Evolutionary conservation across 1,140 invertebrate genomes (phyloP).

Genomic region (Meteorus sp.): DNA sequence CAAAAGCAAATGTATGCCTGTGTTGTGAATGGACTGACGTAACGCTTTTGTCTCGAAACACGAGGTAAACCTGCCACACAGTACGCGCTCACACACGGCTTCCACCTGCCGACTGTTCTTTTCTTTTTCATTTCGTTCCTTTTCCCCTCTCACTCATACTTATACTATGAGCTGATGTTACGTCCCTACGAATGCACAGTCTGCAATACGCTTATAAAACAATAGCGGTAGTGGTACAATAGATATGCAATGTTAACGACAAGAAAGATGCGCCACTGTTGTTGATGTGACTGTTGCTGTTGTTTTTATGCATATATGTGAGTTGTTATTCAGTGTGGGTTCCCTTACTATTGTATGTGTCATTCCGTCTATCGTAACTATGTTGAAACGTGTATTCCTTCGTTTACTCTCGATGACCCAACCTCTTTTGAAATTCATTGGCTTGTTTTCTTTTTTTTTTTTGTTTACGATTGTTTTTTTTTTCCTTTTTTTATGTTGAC

Average conservation of each 20-base stretch:
- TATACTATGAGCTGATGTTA: neutral
- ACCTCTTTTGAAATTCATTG: slow-evolving; percentile 30
- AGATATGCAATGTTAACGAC: slow-evolving; percentile 39
- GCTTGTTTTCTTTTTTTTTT: no score
- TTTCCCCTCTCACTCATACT: neutral
- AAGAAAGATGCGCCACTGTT: slow-evolving; percentile 38
- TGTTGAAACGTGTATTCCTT: neutral
- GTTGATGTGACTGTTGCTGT: neutral
- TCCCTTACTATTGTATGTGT: neutral
- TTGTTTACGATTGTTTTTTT: no score
- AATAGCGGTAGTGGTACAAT: slow-evolving; percentile 36
- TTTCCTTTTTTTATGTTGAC: no score
- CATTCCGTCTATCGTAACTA: neutral
- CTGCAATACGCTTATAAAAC: slow-evolving; percentile 29
- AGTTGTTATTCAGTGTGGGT: neutral
- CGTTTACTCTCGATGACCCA: slow-evolving; percentile 34
- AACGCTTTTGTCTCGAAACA: slow-evolving; percentile 19
- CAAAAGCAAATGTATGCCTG: neutral
- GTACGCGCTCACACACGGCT: slow-evolving; percentile 6
- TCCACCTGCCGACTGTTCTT: slow-evolving; percentile 28
- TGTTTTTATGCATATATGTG: neutral
- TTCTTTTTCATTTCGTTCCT: slow-evolving; percentile 10
- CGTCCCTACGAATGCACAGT: neutral
- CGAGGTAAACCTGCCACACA: slow-evolving; percentile 23
- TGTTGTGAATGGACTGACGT: slow-evolving; percentile 16